phyloP scores from a whole-genome alignment of 2,113 vertebrate species.

The Mastomys coucha region DNA sequence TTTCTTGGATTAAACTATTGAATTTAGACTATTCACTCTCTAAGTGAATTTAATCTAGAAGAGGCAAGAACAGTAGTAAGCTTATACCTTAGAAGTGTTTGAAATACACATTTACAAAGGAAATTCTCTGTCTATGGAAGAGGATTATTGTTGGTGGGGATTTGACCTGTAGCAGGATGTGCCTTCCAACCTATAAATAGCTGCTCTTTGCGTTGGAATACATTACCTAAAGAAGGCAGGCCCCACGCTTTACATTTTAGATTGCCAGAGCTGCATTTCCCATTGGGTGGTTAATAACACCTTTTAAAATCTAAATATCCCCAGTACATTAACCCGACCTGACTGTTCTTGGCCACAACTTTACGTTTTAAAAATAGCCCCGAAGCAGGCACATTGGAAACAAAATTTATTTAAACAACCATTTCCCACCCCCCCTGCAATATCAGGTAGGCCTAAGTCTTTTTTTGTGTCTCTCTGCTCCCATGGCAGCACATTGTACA shows the following conservation, averaged over 20 bases:
- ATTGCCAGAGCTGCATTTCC: conserved; percentile 56
- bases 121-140: conserved; percentile 52
- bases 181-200: conserved; percentile 59
- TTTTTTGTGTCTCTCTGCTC: conserved; percentile 35
- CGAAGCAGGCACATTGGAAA: background rate
- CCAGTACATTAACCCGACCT: conserved; percentile 41
- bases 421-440: background rate
- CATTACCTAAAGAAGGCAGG: conserved; percentile 51
- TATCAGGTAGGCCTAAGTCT: conserved; percentile 53
- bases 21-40: conserved; percentile 13
- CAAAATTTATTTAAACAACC: conserved; percentile 70
- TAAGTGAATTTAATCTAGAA: background rate
- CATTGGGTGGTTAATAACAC: conserved; percentile 47
- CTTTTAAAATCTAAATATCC: conserved; percentile 54
- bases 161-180: conserved; percentile 43
- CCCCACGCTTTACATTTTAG: conserved; percentile 42
- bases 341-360: conserved; percentile 55
- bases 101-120: conserved; percentile 13
- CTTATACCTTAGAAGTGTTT: conserved; percentile 25
- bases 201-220: conserved; percentile 61
- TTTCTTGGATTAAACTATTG: background rate
- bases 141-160: background rate
- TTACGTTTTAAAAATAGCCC: conserved; percentile 65
- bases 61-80: background rate
- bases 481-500: conserved; percentile 45